Percentiles rank a stretch among this genome's conserved stretches.
phyloP scores from a whole-genome alignment of 2,888 invertebrate genomes.

The Oscheius myriophilus region DNA sequence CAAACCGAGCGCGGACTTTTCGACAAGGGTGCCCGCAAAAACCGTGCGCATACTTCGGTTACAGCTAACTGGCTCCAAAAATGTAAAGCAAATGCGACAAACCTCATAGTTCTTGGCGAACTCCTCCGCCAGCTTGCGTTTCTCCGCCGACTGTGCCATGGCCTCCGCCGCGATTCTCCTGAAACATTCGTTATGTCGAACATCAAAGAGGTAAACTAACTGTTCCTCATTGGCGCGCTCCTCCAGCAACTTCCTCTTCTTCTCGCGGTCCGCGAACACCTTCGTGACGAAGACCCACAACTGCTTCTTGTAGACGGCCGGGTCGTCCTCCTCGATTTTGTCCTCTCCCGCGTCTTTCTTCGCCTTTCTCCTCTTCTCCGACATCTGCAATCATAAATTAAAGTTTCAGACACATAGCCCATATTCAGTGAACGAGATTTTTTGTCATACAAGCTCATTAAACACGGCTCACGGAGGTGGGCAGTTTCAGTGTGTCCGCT shows the following conservation, averaged over 20 bases:
- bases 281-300: slow-evolving; percentile 99
- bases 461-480: no score
- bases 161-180: slow-evolving; percentile 84
- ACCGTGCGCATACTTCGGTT: no score
- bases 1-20: no score
- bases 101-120: slow-evolving; percentile 99
- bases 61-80: no score
- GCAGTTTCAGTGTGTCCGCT: no score
- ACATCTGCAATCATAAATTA: slow-evolving; percentile 76
- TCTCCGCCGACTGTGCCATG: slow-evolving; percentile 91
- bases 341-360: slow-evolving; percentile 81
- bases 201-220: slow-evolving; percentile 56
- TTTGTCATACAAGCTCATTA: no score
- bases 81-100: neutral
- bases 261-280: slow-evolving; percentile 88
- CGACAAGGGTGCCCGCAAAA: no score
- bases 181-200: slow-evolving; percentile 17
- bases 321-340: slow-evolving; percentile 66
- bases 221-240: slow-evolving; percentile 88
- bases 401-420: neutral
- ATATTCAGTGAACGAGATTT: neutral
- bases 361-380: slow-evolving; percentile 90
- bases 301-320: slow-evolving; percentile 61
- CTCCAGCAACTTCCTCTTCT: slow-evolving; percentile 86
- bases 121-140: slow-evolving; percentile 87